A percentile compares a stretch with the other conserved stretches of the same genome.
Evolutionary conservation across 2,888 invertebrate species (phyloP).

Genomic region (Elegia similella): DNA sequence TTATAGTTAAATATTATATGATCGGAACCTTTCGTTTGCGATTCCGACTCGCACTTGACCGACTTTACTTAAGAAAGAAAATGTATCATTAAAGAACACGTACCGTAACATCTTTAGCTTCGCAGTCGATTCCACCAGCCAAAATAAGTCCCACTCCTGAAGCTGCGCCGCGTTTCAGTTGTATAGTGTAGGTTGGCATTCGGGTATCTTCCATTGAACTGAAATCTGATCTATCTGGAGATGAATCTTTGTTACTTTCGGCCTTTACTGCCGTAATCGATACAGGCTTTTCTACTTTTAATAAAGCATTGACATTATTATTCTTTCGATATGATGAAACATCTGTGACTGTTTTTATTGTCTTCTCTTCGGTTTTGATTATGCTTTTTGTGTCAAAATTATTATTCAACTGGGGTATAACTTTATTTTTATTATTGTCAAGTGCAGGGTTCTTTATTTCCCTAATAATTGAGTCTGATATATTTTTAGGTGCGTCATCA

Average conservation of each 20-base stretch:
- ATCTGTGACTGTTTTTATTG: slow-evolving; percentile 29
- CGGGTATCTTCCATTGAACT: slow-evolving; percentile 39
- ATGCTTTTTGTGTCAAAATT: slow-evolving; percentile 36
- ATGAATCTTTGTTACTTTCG: slow-evolving; percentile 30
- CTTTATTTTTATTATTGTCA: slow-evolving; percentile 47
- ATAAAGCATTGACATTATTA: slow-evolving; percentile 20
- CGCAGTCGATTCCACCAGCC: slow-evolving; percentile 94
- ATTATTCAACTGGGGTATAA: not conserved
- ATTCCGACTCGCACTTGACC: no score
- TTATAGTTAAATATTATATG: no score
- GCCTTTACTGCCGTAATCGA: slow-evolving; percentile 22
- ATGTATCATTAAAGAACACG: slow-evolving; percentile 42
- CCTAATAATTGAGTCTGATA: slow-evolving; percentile 61
- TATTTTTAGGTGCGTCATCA: slow-evolving; percentile 57
- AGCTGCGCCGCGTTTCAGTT: slow-evolving; percentile 63
- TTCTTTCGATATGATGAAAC: slow-evolving; percentile 33
- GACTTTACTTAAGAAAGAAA: not conserved
- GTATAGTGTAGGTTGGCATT: slow-evolving; percentile 51
- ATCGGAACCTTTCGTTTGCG: no score
- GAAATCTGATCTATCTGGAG: slow-evolving; percentile 39
- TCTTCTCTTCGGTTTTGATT: slow-evolving; percentile 38
- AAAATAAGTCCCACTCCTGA: slow-evolving; percentile 92
- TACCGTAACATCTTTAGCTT: slow-evolving; percentile 95
- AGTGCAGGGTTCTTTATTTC: slow-evolving; percentile 62
- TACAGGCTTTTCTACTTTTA: slow-evolving; percentile 34